Percentiles rank a stretch among this genome's conserved stretches.
Evolutionary conservation across 2,888 invertebrate species (phyloP).

Genomic region (Dicranocentrus wangi): DNA sequence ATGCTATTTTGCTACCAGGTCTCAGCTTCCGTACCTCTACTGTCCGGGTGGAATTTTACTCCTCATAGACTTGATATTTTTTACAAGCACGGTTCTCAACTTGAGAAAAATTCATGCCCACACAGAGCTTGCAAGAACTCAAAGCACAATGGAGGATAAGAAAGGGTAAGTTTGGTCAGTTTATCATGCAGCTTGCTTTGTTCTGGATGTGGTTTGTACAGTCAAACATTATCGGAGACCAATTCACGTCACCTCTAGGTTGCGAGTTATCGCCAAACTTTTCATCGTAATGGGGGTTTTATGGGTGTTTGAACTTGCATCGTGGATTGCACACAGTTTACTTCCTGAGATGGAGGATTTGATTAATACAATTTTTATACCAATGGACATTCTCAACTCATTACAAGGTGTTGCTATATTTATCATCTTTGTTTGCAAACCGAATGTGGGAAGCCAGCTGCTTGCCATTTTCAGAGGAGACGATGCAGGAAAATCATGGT

Average conservation of each 20-base stretch:
- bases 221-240: no score
- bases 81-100: slow-evolving; percentile 58
- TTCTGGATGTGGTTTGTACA: no score
- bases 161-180: slow-evolving; percentile 47
- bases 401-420: slow-evolving; percentile 64
- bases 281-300: slow-evolving; percentile 60
- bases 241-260: slow-evolving; percentile 10
- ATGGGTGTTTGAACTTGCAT: slow-evolving; percentile 62
- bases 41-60: slow-evolving; percentile 51
- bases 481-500: slow-evolving; percentile 15
- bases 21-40: slow-evolving; percentile 54
- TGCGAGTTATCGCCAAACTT: slow-evolving; percentile 54
- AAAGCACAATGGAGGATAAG: slow-evolving; percentile 55
- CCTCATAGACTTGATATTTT: slow-evolving; percentile 57
- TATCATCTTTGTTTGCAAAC: slow-evolving; percentile 62
- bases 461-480: slow-evolving; percentile 19
- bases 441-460: slow-evolving; percentile 49
- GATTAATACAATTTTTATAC: slow-evolving; percentile 49
- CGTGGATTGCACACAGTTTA: slow-evolving; percentile 33
- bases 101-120: slow-evolving; percentile 50
- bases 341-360: slow-evolving; percentile 27
- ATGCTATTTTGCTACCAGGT: slow-evolving; percentile 55
- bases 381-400: slow-evolving; percentile 49
- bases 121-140: slow-evolving; percentile 61
- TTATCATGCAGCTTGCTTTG: no score